phyloP scores from a whole-genome alignment of 2,113 vertebrate species.

The Eira barbara region DNA sequence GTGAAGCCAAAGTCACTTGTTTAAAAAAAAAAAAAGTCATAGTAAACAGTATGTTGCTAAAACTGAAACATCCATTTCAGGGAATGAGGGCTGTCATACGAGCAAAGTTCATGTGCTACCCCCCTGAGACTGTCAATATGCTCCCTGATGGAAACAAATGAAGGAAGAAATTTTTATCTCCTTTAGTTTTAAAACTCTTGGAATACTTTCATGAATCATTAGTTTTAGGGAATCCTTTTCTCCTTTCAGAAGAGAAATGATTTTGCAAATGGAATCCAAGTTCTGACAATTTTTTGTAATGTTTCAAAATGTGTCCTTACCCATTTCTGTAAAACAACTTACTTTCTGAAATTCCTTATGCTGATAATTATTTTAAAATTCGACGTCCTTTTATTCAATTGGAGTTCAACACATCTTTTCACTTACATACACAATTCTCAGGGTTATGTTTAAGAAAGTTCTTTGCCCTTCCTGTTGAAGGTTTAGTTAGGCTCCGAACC shows the following conservation, averaged over 20 bases:
- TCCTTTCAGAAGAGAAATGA: background rate
- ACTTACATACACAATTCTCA: background rate
- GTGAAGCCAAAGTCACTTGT: conserved; percentile 38
- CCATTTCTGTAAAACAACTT: background rate
- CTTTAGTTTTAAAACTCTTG: background rate
- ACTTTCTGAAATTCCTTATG: background rate
- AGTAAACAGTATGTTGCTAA: background rate
- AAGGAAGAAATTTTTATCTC: background rate
- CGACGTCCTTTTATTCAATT: background rate
- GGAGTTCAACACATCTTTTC: background rate
- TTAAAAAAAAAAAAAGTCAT: background rate
- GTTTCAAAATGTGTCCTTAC: background rate
- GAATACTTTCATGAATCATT: conserved; percentile 29
- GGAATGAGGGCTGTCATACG: background rate
- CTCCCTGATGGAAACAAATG: background rate
- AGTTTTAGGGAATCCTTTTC: background rate
- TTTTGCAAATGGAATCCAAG: background rate
- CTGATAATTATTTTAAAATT: conserved; percentile 21
- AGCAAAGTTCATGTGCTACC: background rate
- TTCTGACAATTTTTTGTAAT: conserved; percentile 1
- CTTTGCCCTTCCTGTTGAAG: background rate
- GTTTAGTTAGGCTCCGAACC: background rate
- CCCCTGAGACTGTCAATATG: background rate
- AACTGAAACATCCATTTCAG: background rate
- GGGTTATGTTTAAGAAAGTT: background rate